A percentile compares a stretch with the other conserved stretches of the same genome.
phyloP scores from a whole-genome alignment of 2,888 invertebrate species.

The Heteromyza rotundicornis region DNA sequence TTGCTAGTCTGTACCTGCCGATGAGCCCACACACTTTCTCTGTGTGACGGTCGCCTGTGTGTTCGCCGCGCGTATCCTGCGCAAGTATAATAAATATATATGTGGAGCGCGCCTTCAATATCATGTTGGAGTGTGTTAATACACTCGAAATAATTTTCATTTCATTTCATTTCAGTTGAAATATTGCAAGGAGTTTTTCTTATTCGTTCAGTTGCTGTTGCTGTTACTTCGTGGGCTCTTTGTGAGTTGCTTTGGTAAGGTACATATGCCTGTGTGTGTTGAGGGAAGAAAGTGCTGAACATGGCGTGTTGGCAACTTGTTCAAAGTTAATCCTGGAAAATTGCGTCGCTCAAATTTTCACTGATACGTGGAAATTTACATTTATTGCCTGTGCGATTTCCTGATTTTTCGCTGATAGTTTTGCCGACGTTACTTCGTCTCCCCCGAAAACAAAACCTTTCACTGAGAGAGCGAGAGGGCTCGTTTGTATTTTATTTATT shows the following conservation, averaged over 20 bases:
- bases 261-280: too few species aligned
- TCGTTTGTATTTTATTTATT: not conserved
- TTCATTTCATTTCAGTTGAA: too few species aligned
- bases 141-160: not conserved
- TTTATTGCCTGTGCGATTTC: constrained; percentile 3
- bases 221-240: too few species aligned
- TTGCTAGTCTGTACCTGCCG: not conserved
- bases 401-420: not conserved
- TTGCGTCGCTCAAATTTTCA: constrained; percentile 18
- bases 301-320: not conserved
- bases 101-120: too few species aligned
- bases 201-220: not conserved
- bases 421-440: too few species aligned
- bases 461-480: constrained; percentile 4
- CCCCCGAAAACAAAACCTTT: not conserved
- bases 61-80: too few species aligned
- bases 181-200: not conserved
- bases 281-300: not conserved
- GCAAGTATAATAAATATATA: too few species aligned
- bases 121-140: not conserved
- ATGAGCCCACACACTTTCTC: too few species aligned
- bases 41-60: too few species aligned
- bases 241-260: not conserved
- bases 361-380: constrained; percentile 10
- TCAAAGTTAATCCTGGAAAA: constrained; percentile 22